Evolutionary conservation across 1,140 invertebrate genomes (phyloP), one percentile per base, ranked within the genome.

Genomic region (Prorops nasuta): DNA sequence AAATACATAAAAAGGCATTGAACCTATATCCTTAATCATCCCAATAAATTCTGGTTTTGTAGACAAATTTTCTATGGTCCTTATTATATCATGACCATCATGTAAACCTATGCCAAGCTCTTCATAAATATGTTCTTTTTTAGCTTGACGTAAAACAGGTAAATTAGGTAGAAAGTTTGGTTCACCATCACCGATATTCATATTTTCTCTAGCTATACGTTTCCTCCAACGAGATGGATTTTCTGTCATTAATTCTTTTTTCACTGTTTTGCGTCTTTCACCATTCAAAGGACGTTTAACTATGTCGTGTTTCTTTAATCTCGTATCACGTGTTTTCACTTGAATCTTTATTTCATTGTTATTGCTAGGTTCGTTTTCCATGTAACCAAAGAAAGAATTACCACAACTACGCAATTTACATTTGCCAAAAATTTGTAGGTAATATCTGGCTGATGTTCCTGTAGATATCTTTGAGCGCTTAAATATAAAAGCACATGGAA

Each of bases 1-100:
- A 32, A 43, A 43, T 14, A 43, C 41, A 43, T 31, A 43, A 32
- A 43, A 43, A 15, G 41, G 41, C 12, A 24, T 31, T 21, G 20
- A 17, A 41, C 46, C 38, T 34, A 48, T 48, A 20, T 36, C 46
- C 19, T 22, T 40, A 31, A 40, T 39, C 10, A 32, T 40, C 31
- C 40, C 40, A 32, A 41, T 24, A 40, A 32, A 41, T 21, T 1
- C 4, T 15, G 39, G 39, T 21, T 41, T 20, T 21, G 22, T 20
- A 41, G 20, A 21, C 21, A 41, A 21, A 10, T 41, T 41, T 3
- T 20, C 3, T 21, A 41, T 22, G 4, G 39, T 20, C 16, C 8
- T 21, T 21, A 41, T 41, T 20, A 41, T 41, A 14, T 41, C 39
- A 12, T 20, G 3, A 7, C 18, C 15, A 21, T 41, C 39, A 10